Evolutionary conservation across 2,797 vertebrate genomes (phyloP).

Genomic region (Monodelphis domestica): DNA sequence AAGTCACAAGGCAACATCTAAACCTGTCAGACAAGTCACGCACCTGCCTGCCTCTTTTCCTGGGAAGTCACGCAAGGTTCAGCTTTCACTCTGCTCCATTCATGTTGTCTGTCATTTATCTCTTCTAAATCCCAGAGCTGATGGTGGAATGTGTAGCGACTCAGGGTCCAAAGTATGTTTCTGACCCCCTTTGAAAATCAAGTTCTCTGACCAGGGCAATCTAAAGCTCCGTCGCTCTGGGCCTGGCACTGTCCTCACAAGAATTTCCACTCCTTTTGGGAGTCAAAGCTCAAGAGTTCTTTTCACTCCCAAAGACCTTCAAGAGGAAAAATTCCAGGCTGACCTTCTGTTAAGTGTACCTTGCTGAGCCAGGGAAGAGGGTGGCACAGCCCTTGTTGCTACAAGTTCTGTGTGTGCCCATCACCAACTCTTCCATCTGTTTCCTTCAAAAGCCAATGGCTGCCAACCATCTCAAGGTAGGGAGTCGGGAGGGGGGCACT

Average conservation of each 20-base stretch:
- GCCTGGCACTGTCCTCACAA: not conserved
- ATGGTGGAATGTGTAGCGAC: not conserved
- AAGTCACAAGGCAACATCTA: conserved; percentile 37
- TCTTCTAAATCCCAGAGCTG: not conserved
- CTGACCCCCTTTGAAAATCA: not conserved
- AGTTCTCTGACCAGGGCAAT: not conserved
- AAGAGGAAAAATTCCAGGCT: not conserved
- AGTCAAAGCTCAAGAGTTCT: not conserved
- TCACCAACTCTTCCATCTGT: not conserved
- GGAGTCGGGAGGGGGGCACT: not conserved
- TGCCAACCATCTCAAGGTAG: not conserved
- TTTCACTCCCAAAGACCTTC: not conserved
- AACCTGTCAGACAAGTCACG: conserved; percentile 57
- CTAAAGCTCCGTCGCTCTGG: not conserved
- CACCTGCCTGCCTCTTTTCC: conserved; percentile 36
- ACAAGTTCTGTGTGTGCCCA: not conserved
- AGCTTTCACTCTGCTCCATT: not conserved
- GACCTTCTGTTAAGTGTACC: not conserved
- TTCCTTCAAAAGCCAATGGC: not conserved
- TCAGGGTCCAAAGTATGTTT: not conserved
- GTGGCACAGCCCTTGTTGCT: not conserved
- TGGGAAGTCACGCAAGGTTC: conserved; percentile 67
- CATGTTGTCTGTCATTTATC: not conserved
- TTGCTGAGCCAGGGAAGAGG: not conserved
- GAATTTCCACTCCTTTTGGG: not conserved